Conservation (phyloP, 2,113 vertebrate genomes). For the Sigmodon hispidus region DNA sequence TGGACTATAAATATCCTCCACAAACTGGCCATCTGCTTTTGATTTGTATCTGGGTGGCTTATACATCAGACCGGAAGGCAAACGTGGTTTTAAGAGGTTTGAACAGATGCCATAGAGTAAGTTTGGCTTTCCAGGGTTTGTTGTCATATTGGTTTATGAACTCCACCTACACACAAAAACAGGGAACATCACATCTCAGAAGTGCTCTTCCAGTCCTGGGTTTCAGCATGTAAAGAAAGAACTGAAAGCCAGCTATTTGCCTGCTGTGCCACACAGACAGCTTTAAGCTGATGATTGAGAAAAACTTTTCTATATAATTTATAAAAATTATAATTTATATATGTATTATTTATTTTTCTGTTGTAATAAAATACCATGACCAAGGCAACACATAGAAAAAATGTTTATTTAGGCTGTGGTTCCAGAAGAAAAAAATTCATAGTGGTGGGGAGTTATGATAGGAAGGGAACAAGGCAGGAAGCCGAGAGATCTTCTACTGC, state of each 20-base stretch:
- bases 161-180: conserved; percentile 56
- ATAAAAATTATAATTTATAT: background rate
- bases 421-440: background rate
- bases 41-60: conserved; percentile 73
- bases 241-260: background rate
- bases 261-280: background rate
- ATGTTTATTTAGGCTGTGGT: background rate
- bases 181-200: background rate
- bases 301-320: conserved; percentile 19
- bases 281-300: background rate
- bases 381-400: background rate
- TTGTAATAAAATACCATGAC: background rate
- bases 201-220: background rate
- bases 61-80: conserved; percentile 71
- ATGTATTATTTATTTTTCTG: background rate
- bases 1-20: conserved; percentile 62
- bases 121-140: conserved; percentile 46
- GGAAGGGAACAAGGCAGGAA: background rate
- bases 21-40: conserved; percentile 69
- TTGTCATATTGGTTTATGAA: conserved; percentile 69
- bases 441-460: too few relatives aligned
- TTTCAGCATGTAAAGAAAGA: background rate
- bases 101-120: conserved; percentile 65
- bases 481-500: background rate
- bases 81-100: conserved; percentile 59